Evolutionary conservation across 1,140 invertebrate genomes (phyloP), one percentile per base, ranked within the genome.

Genomic region (Geopemphigus sp.): DNA sequence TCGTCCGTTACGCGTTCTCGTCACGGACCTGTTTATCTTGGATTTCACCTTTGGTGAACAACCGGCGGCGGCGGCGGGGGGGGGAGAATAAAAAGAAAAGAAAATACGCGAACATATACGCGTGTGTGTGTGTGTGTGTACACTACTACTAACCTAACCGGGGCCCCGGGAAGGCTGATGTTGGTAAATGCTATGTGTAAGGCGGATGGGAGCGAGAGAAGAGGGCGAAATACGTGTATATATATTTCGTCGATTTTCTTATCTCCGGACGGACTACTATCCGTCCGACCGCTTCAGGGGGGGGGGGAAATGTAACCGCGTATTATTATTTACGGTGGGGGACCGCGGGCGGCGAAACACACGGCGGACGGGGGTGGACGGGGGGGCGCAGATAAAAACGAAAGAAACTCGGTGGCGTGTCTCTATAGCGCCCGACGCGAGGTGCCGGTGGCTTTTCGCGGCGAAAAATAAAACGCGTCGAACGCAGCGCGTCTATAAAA

Each of bases 401-500:
- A 66, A 17, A n/a, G 26, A 53, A 73, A 17, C 57, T 26, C 1
- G 17, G 26, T 56, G 24, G n/a, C n/a, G n/a, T n/a, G n/a, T n/a
- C n/a, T n/a, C n/a, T 47, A 70, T 24, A 73, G 12, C 54, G 70
- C 50, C 50, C n/a, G n/a, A n/a, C n/a, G 54, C 1, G 70, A 1
- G 64, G 5, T n/a, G n/a, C n/a, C n/a, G n/a, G n/a, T 56, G 26
- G 53, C n/a, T n/a, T 56, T 73, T 73, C 54, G 53, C 26, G 70
- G 26, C 22, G 22, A 73, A 73, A 56, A 73, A 53, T 15, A 73
- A 54, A 56, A 73, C 50, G 50, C 54, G 47, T 56, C 47, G 26
- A 73, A 73, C 70, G 70, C 54, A 73, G 47, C n/a, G n/a, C 70
- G 70, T 73, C 54, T 73, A 73, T 73, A 73, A 73, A 73, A 54